Base-by-base conservation (phyloP, 2,888 invertebrate genomes). In the Anarsia innoxiella region DNA sequence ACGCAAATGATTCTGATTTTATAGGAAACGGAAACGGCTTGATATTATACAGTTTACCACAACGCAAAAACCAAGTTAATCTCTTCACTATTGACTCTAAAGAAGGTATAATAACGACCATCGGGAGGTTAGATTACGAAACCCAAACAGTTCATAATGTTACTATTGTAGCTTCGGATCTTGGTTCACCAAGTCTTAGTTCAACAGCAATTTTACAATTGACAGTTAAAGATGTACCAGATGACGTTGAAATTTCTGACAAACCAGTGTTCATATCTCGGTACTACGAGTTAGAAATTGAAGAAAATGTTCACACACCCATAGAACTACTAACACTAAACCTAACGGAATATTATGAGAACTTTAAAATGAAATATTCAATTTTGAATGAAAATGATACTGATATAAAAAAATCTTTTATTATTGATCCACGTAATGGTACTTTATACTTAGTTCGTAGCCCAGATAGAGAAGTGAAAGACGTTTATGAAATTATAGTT, bases 11-110 rank as follows among this genome's bases (percentile, higher is more conserved):
- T 70, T 90, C 92, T 9, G 95, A 96, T 65, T 93, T 93, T 50
- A 75, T 89, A 28, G 93, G 93, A 1, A 94, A 95, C 58, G 95
- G 95, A n/a, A 95, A 95, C 58, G 95, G 95, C 0, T 72, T 94
- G 28, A 89, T 95, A 2, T 73, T 95, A 0, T 95, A 92, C 49
- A 92, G 92, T 50, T 80, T 95, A 29, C 88, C 90, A 0, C 89
- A 91, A 42, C 86, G 86, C 44, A 90, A 88, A 44, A 86, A 89
- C 54, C 85, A 88, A 25, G 74, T 88, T 0, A 88, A 87, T 55
- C 68, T 91, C 28, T 95, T 95, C 60, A 86, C 91, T 12, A 92
- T 96, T 34, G 95, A 96, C 64, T 94, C 93, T 0, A 92, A 94
- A 55, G 94, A 95, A 57, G 95, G 95, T 6, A 86, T 91, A 1